Evolutionary conservation across 2,888 invertebrate genomes (phyloP).

Genomic region (Ametastegia equiseti): DNA sequence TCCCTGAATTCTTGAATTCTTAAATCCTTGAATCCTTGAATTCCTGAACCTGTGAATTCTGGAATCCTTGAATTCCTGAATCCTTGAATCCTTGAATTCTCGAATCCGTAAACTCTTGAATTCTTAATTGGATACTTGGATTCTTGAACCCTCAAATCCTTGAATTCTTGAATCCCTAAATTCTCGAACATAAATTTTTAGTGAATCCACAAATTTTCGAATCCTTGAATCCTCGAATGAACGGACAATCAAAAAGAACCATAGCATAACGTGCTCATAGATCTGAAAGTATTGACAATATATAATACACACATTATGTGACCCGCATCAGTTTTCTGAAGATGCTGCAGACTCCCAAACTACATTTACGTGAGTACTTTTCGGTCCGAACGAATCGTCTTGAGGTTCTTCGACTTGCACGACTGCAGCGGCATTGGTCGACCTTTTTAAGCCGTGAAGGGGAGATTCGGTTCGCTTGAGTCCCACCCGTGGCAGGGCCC

Average conservation of each 20-base stretch:
- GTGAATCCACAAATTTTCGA: no score
- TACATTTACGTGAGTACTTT: not conserved
- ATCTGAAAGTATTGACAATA: not conserved
- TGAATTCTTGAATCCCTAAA: no score
- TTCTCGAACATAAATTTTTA: no score
- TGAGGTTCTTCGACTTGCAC: not conserved
- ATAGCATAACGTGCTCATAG: not conserved
- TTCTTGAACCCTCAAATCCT: no score
- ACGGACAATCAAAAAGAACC: not conserved
- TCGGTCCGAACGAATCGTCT: not conserved
- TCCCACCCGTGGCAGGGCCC: conserved; percentile 55
- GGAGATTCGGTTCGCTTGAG: conserved; percentile 66
- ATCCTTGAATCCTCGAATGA: not conserved
- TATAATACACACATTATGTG: not conserved
- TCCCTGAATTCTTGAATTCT: no score
- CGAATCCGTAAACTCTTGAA: no score
- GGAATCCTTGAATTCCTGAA: no score
- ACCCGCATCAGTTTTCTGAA: not conserved
- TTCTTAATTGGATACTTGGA: no score
- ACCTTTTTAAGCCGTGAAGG: conserved; percentile 69
- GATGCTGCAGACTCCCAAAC: not conserved
- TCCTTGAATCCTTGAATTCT: not conserved
- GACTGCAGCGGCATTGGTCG: conserved; percentile 54
- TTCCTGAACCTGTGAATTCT: no score
- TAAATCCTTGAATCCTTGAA: not conserved